Conservation (phyloP, 2,888 invertebrate species). For the Plemyria rubiginata region DNA sequence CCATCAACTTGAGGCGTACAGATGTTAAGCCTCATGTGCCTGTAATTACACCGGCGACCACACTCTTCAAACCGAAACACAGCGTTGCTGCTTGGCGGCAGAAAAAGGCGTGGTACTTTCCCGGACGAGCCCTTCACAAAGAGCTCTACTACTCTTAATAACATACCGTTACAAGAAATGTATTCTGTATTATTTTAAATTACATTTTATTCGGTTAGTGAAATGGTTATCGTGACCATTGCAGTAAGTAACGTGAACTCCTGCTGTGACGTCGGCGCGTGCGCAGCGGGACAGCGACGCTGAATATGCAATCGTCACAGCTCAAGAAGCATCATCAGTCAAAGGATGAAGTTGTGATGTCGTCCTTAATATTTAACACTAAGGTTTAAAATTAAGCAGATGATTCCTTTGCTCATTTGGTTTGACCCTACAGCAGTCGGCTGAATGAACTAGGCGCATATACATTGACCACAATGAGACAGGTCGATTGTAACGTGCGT, state of each 20-base stretch:
- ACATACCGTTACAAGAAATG: conserved; percentile 43
- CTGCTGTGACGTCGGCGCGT: conserved; percentile 63
- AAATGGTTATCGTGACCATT: conserved; percentile 75
- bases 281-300: conserved; percentile 67
- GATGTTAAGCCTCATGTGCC: too few relatives aligned
- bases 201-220: conserved; percentile 65
- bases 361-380: conserved; percentile 29
- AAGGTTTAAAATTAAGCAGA: conserved; percentile 32
- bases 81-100: too few relatives aligned
- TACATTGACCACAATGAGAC: conserved; percentile 46
- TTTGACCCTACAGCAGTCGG: conserved; percentile 25
- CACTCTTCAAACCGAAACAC: too few relatives aligned
- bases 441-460: conserved; percentile 33
- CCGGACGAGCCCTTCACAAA: too few relatives aligned
- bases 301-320: conserved; percentile 49
- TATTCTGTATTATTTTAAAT: conserved; percentile 57
- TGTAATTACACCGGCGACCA: too few relatives aligned
- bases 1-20: too few relatives aligned
- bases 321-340: conserved; percentile 31
- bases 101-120: too few relatives aligned
- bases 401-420: conserved; percentile 10
- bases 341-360: conserved; percentile 17
- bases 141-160: too few relatives aligned
- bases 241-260: conserved; percentile 67
- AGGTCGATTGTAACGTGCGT: conserved; percentile 58